phyloP scores from a whole-genome alignment of 2,888 invertebrate genomes.

The Heliconius ethilla region DNA sequence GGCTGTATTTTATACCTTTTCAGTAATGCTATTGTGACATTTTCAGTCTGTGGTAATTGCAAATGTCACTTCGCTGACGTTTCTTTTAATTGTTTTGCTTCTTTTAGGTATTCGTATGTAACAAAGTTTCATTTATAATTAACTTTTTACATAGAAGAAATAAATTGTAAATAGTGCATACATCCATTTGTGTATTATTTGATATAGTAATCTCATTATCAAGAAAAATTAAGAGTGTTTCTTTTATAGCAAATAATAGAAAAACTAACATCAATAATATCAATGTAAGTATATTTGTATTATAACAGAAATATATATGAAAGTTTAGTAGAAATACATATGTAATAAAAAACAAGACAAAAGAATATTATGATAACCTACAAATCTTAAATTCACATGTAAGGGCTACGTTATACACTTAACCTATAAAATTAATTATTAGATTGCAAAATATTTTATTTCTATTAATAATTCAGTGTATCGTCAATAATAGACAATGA shows the following conservation, averaged over 20 bases:
- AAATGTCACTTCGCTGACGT: conserved; percentile 15
- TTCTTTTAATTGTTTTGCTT: neutral
- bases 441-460: neutral
- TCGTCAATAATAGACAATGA: neutral
- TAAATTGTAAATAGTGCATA: no score
- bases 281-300: neutral
- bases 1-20: neutral
- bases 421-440: neutral
- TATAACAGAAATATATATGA: neutral
- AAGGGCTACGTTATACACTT: neutral
- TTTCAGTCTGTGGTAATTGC: neutral
- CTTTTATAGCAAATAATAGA: no score
- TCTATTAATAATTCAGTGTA: neutral
- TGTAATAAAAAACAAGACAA: neutral
- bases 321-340: neutral
- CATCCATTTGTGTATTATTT: neutral
- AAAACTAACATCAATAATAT: neutral
- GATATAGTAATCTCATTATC: neutral
- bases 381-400: neutral
- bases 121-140: neutral
- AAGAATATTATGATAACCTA: conserved; percentile 1
- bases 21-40: neutral
- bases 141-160: neutral
- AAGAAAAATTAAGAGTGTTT: neutral
- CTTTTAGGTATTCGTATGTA: neutral